These are phyloP conservation scores for Chaetura pelagica DNA, from an alignment of 2,113 vertebrate species.

Conservation along the genomic window DNA sequence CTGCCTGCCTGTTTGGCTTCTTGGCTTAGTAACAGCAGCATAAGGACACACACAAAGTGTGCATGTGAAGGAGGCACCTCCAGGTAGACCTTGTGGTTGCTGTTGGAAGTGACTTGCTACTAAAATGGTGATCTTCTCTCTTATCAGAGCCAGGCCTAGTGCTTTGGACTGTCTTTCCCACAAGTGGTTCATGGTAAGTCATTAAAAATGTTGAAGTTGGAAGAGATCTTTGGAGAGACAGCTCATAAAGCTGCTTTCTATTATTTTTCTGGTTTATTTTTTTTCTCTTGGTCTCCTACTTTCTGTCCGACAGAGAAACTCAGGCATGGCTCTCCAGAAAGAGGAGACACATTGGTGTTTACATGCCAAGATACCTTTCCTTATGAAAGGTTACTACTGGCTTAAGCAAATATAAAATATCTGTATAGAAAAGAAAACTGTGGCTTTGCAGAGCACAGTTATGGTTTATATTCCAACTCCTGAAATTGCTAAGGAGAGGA, in stretches of 20 bases:
- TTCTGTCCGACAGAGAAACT: not conserved
- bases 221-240: not conserved
- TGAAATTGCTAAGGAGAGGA: not conserved
- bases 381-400: not conserved
- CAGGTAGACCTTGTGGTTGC: not conserved
- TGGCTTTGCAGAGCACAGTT: not conserved
- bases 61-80: not conserved
- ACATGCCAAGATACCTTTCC: not conserved
- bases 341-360: not conserved
- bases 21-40: not conserved
- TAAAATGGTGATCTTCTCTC: not conserved
- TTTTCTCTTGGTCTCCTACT: not conserved
- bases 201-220: not conserved
- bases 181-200: conserved; percentile 68
- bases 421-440: not conserved
- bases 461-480: not conserved
- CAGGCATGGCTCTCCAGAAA: not conserved
- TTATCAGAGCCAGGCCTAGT: conserved; percentile 47
- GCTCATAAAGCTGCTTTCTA: not conserved
- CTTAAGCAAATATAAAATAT: not conserved
- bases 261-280: not conserved
- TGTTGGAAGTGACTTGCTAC: not conserved
- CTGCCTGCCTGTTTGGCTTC: not conserved
- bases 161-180: conserved; percentile 67
- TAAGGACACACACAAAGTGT: accelerated